Percentiles rank a stretch among this genome's conserved stretches.
These are phyloP conservation scores for Microcebus griseorufus DNA, from an alignment of 2,113 vertebrate genomes.

Conservation along the genomic window DNA sequence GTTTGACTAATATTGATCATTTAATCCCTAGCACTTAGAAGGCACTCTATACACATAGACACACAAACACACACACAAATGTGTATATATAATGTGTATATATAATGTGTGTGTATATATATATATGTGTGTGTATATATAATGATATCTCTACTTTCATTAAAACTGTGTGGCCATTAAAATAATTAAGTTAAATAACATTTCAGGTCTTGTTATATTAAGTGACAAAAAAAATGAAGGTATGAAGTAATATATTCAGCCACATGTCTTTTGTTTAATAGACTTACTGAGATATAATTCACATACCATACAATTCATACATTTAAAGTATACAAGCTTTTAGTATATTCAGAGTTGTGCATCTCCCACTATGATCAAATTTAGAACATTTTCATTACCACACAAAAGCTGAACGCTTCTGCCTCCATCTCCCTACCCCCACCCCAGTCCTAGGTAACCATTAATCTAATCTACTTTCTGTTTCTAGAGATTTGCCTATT, in stretches of 20 bases:
- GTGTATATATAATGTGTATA: not conserved
- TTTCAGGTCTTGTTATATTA: not conserved
- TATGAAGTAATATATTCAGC: not conserved
- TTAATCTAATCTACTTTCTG: not conserved
- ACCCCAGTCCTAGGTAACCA: not conserved
- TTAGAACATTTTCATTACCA: not conserved
- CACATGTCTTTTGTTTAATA: not conserved
- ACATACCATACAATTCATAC: not conserved
- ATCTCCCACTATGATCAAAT: not conserved
- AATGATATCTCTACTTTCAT: not conserved
- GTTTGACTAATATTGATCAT: not conserved
- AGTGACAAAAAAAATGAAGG: not conserved
- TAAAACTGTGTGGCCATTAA: not conserved
- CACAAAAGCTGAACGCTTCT: not conserved
- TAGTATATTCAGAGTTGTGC: not conserved
- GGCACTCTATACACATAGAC: not conserved
- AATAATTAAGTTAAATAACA: slow-evolving; percentile 41
- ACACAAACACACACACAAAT: accelerated
- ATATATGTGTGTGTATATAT: not conserved
- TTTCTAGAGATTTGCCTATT: not conserved
- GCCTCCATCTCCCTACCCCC: not conserved
- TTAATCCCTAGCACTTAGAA: not conserved
- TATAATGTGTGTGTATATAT: not conserved
- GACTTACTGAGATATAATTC: not conserved
- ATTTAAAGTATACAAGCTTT: not conserved